Base-by-base conservation (phyloP, 2,888 invertebrate genomes). In the Cantharis flavilabris region DNA sequence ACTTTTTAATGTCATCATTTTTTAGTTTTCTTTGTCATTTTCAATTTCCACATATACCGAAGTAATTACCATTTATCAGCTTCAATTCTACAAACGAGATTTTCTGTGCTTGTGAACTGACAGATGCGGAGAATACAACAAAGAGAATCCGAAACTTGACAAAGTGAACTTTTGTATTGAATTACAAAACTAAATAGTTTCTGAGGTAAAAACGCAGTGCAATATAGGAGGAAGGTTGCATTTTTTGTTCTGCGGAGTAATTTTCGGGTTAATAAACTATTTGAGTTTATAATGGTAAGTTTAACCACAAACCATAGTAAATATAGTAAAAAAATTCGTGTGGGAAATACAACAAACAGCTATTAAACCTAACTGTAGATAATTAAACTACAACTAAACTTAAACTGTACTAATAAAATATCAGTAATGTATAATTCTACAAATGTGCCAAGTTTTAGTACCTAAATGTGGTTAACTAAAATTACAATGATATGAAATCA, bases 91-190 rank as follows among this genome's bases (percentile, higher is more conserved):
- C 67, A 28, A 72, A 62, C 72, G 72, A 28, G 67, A 69, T 69
- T 73, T 69, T 28, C 49, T 14, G 11, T 49, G 28, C 69, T 30
- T 69, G 16, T 62, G 20, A 49, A 73, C 73, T 69, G 73, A 69
- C 73, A 69, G 28, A 63, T 65, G 18, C 63, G 30, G 62, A 62
- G 69, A 13, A 69, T 28, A 63, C 49, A 70, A 73, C 73, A 73
- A 73, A 73, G 70, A 18, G 69, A 73, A 73, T 73, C 70, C 28
- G 14, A 73, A 73, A 73, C 69, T 73, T 73, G 69, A 73, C 69
- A 73, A 73, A 73, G 70, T 73, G 73, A 73, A 69, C 18, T 67
- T 73, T 69, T 73, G 73, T 73, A 73, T 73, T 63, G 63, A 69
- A 73, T 73, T 73, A 73, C 73, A 69, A 28, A 73, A 73, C 73